Percentiles rank a stretch among this genome's conserved stretches.
These are phyloP conservation scores for Drosophila buzzatii DNA, from an alignment of 2,888 invertebrate genomes.

Conservation along the genomic window DNA sequence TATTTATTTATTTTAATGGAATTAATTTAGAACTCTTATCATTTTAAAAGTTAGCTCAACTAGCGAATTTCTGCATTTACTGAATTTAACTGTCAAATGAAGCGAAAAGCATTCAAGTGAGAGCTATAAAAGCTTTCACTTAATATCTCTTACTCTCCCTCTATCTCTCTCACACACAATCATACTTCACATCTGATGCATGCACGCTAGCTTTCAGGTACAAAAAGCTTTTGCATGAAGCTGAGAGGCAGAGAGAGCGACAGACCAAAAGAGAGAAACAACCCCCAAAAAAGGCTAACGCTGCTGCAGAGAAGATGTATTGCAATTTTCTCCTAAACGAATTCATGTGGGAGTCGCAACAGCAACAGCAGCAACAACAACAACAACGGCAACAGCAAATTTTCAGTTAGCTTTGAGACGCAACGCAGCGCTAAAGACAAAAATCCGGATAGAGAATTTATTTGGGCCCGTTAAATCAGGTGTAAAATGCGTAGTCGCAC, in stretches of 20 bases:
- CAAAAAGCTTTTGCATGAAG: conserved; percentile 35
- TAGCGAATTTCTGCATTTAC: not conserved
- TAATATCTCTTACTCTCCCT: not conserved
- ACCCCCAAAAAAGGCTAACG: conserved; percentile 33
- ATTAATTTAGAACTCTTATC: not conserved
- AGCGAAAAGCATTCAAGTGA: not conserved
- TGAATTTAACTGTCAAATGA: not conserved
- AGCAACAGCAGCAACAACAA: conserved; percentile 18
- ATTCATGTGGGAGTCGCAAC: conserved; percentile 49
- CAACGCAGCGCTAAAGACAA: conserved; percentile 37
- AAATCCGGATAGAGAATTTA: conserved; percentile 36
- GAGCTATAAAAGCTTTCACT: conserved; percentile 21
- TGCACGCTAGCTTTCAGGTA: conserved; percentile 45
- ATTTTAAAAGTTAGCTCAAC: not conserved
- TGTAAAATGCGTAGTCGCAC: conserved; percentile 84
- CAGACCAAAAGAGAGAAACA: conserved; percentile 26
- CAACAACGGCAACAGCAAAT: conserved; percentile 38
- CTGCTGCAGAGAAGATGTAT: conserved; percentile 47
- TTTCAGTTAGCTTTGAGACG: conserved; percentile 63
- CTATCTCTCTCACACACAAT: not conserved
- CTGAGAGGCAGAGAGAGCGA: conserved; percentile 17
- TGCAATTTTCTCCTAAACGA: conserved; percentile 25
- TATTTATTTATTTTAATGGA: too few relatives aligned
- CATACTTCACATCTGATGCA: not conserved
- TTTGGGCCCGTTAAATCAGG: not conserved